Percentiles rank a stretch among this genome's conserved stretches.
Evolutionary conservation across 2,888 invertebrate species (phyloP).

Genomic region (Volucella inflata): DNA sequence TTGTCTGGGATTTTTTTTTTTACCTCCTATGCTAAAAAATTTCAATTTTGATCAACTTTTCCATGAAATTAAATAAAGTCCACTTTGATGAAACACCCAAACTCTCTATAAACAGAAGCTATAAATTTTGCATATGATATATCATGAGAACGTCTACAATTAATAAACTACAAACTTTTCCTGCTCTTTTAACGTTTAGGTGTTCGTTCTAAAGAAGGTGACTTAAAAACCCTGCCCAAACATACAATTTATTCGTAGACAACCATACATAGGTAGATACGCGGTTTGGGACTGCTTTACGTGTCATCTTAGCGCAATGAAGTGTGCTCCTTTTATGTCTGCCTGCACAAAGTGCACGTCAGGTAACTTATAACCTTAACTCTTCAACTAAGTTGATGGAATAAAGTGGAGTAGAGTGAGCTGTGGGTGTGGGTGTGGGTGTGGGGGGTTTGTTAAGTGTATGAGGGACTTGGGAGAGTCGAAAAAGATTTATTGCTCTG

Average conservation of each 20-base stretch:
- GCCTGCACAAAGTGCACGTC: constrained; percentile 52
- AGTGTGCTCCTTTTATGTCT: constrained; percentile 56
- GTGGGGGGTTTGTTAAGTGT: neutral
- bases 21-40: too few relatives aligned
- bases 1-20: too few relatives aligned
- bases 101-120: too few relatives aligned
- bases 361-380: constrained; percentile 55
- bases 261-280: neutral
- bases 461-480: neutral
- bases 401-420: neutral
- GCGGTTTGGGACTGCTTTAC: constrained; percentile 41
- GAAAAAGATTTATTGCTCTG: constrained; percentile 68
- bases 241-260: too few relatives aligned
- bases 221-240: constrained; percentile 17
- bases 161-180: constrained; percentile 20
- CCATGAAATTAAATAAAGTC: too few relatives aligned
- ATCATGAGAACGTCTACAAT: constrained; percentile 13
- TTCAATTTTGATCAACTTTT: too few relatives aligned
- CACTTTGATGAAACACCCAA: neutral
- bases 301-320: constrained; percentile 69
- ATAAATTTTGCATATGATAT: constrained; percentile 4
- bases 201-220: constrained; percentile 18
- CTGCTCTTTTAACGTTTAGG: neutral
- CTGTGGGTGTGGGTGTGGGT: constrained; percentile 1
- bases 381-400: constrained; percentile 38